These are phyloP conservation scores for Urocitellus parryii DNA, from an alignment of 2,113 vertebrate genomes.

Conservation along the genomic window DNA sequence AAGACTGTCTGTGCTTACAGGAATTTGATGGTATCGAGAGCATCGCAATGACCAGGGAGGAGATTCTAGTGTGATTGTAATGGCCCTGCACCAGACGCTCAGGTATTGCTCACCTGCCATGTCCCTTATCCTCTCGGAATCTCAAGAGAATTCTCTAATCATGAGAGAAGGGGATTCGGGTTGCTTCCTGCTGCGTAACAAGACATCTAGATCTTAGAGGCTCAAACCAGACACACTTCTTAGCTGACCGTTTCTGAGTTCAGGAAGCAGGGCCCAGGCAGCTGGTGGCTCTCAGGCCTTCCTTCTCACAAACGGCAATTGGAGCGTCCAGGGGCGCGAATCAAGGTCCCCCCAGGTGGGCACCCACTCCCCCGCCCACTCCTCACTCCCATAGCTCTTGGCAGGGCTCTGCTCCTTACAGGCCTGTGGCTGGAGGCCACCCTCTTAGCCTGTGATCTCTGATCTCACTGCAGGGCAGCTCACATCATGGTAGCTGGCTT, in stretches of 20 bases:
- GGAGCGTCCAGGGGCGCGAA: background rate
- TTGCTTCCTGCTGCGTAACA: background rate
- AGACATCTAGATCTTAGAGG: background rate
- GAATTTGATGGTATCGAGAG: background rate
- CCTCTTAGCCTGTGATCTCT: background rate
- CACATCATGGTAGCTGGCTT: background rate
- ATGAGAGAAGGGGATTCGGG: background rate
- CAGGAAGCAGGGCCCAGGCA: background rate
- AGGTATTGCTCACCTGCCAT: background rate
- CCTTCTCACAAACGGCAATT: background rate
- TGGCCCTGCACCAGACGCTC: background rate
- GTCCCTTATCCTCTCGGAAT: background rate
- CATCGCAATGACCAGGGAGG: background rate
- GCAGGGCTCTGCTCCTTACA: background rate
- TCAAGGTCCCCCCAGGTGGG: background rate
- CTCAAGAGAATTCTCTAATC: background rate
- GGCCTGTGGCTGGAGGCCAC: background rate
- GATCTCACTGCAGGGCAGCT: background rate
- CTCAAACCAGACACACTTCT: background rate
- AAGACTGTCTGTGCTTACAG: background rate
- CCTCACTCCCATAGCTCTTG: fast-evolving
- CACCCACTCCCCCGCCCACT: background rate
- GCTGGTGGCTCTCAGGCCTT: background rate
- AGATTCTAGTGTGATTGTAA: background rate
- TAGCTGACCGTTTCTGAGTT: background rate